These are phyloP conservation scores for Caprella mutica DNA, from an alignment of 2,888 invertebrate species.

Conservation along the genomic window DNA sequence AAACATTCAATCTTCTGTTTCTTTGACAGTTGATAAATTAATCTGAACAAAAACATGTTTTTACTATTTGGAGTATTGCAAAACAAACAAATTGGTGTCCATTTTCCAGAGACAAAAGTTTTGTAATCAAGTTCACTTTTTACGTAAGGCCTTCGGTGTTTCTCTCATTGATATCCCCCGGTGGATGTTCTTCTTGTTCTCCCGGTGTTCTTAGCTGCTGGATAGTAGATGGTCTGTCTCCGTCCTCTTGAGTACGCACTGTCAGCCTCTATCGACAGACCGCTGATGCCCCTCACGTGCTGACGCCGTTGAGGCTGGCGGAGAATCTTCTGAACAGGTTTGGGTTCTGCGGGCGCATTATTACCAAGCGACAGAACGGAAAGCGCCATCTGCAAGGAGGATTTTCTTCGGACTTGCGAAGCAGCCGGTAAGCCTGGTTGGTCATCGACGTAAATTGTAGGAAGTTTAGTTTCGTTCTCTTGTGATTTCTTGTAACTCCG, in stretches of 20 bases:
- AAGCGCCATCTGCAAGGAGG: slow-evolving; percentile 23
- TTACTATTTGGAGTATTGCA: too few species aligned
- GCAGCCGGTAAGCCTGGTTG: slow-evolving; percentile 19
- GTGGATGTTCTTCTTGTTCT: background rate
- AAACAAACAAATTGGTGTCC: too few species aligned
- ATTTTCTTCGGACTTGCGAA: slow-evolving; percentile 11
- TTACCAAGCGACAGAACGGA: slow-evolving; percentile 23
- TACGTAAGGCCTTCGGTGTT: too few species aligned
- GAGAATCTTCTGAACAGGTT: slow-evolving; percentile 26
- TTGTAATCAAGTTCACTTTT: too few species aligned
- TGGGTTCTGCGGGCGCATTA: slow-evolving; percentile 9
- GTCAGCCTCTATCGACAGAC: slow-evolving; percentile 22
- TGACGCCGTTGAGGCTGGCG: slow-evolving; percentile 21
- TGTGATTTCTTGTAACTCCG: slow-evolving; percentile 16
- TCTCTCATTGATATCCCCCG: too few species aligned
- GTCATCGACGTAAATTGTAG: slow-evolving; percentile 29
- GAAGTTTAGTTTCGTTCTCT: slow-evolving; percentile 23
- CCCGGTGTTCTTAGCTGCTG: slow-evolving; percentile 16
- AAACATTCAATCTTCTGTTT: too few species aligned
- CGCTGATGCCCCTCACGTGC: slow-evolving; percentile 26
- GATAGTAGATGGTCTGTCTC: slow-evolving; percentile 23
- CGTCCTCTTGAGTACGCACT: slow-evolving; percentile 13
- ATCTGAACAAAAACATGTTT: too few species aligned
- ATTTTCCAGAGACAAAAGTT: too few species aligned
- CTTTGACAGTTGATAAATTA: too few species aligned